phyloP scores from a whole-genome alignment of 2,797 vertebrate genomes.

The Macropodus opercularis region DNA sequence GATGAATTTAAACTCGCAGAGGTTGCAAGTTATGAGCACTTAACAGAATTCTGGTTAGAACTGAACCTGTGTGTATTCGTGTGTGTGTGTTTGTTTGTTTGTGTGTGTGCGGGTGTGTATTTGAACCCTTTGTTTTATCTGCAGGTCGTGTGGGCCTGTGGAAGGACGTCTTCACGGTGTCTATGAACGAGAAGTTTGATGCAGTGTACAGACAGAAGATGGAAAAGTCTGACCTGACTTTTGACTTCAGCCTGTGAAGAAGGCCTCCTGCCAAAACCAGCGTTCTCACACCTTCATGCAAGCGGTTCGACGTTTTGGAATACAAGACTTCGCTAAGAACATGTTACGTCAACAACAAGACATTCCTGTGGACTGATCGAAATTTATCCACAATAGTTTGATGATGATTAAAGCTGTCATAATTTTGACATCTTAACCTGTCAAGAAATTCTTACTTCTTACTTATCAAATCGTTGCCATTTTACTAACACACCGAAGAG shows the following conservation, averaged over 20 bases:
- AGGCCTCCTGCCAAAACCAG: constrained; percentile 33
- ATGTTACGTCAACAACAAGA: constrained; percentile 26
- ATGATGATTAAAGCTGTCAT: not conserved
- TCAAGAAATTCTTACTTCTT: not conserved
- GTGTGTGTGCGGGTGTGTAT: too few relatives aligned
- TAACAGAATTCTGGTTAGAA: too few relatives aligned
- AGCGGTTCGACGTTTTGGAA: constrained; percentile 16
- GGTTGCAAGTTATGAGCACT: too few relatives aligned
- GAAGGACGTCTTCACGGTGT: constrained; percentile 99
- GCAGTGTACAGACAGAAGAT: constrained; percentile 95
- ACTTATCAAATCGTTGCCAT: not conserved
- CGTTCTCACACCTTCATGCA: constrained; percentile 10
- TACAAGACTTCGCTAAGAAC: constrained; percentile 30
- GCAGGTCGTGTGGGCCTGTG: constrained; percentile 94
- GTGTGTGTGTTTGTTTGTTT: too few relatives aligned
- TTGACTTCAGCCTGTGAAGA: constrained; percentile 92
- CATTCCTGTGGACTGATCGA: not conserved
- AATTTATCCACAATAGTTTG: constrained; percentile 8
- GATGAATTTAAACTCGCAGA: too few relatives aligned
- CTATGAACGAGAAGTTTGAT: constrained; percentile 99
- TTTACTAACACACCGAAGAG: not conserved
- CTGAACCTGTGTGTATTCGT: too few relatives aligned
- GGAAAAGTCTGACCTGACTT: constrained; percentile 94
- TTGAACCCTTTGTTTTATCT: constrained; percentile 24
- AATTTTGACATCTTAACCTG: not conserved